Conservation (phyloP, 2,797 vertebrate genomes). For the Hippopotamyrus pictus region DNA sequence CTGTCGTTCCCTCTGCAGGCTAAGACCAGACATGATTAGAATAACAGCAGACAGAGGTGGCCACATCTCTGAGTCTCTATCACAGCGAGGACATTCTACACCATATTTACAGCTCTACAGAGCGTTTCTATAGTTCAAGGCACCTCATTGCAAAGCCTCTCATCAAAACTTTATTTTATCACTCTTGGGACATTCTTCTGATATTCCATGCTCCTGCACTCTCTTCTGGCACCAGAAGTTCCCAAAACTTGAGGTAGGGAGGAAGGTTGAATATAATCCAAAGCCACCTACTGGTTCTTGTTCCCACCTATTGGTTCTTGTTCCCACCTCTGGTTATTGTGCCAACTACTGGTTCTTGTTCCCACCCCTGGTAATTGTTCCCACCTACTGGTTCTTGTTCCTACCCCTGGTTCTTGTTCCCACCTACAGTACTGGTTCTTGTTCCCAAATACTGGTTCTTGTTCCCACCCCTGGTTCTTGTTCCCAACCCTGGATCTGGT, state of each 20-base stretch:
- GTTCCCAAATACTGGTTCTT: background rate
- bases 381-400: no score
- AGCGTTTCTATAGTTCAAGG: background rate
- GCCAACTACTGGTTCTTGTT: background rate
- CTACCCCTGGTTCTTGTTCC: background rate
- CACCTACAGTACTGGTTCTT: background rate
- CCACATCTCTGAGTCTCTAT: background rate
- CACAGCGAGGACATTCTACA: background rate
- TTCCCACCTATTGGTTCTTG: background rate
- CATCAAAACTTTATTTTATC: background rate
- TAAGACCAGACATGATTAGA: background rate
- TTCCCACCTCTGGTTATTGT: no score
- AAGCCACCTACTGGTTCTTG: background rate
- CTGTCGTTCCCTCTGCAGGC: background rate
- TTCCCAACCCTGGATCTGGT: no score
- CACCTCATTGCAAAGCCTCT: background rate
- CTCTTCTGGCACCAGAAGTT: background rate
- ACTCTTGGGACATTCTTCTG: background rate
- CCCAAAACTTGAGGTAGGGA: background rate
- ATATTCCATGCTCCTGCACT: background rate
- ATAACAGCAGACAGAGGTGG: background rate
- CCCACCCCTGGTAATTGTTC: no score
- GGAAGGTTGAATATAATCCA: background rate
- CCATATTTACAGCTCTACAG: background rate
- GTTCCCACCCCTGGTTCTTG: background rate